These are phyloP conservation scores for Zaprionus obscuricornis DNA, from an alignment of 2,888 invertebrate genomes.

Conservation along the genomic window DNA sequence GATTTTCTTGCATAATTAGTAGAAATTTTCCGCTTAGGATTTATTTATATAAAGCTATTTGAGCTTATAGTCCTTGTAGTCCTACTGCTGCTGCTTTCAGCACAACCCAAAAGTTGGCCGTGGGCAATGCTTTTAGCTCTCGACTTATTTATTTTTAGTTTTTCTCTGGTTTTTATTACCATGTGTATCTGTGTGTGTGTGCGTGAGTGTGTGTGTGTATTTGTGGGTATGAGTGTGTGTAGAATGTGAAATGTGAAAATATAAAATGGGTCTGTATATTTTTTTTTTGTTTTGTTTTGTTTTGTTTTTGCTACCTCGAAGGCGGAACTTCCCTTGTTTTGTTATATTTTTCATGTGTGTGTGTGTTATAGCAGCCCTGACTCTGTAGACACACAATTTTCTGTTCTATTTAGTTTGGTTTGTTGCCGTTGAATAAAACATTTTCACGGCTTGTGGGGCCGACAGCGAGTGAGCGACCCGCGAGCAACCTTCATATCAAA, in stretches of 20 bases:
- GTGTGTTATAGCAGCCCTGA: slow-evolving; percentile 22
- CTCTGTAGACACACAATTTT: slow-evolving; percentile 66
- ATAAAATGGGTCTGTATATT: slow-evolving; percentile 21
- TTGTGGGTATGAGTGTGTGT: too few species aligned
- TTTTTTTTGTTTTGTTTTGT: slow-evolving; percentile 6
- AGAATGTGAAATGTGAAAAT: slow-evolving; percentile 22
- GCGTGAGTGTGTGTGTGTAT: not conserved
- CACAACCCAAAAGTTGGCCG: slow-evolving; percentile 18
- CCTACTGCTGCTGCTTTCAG: not conserved
- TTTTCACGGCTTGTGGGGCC: slow-evolving; percentile 77
- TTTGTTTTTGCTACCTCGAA: slow-evolving; percentile 35
- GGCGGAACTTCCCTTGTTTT: slow-evolving; percentile 33
- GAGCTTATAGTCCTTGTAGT: slow-evolving; percentile 31
- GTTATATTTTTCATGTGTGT: slow-evolving; percentile 16
- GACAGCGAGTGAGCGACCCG: slow-evolving; percentile 50
- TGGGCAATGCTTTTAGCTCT: slow-evolving; percentile 29
- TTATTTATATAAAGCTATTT: slow-evolving; percentile 47
- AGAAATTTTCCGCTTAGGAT: slow-evolving; percentile 44
- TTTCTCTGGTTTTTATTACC: slow-evolving; percentile 1
- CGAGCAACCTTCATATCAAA: slow-evolving; percentile 73
- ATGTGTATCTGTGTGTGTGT: slow-evolving; percentile 17
- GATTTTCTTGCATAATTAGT: slow-evolving; percentile 52
- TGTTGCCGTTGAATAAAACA: slow-evolving; percentile 79
- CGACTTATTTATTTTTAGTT: slow-evolving; percentile 45
- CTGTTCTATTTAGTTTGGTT: slow-evolving; percentile 79